Evolutionary conservation across 1,140 invertebrate genomes (phyloP), one percentile per base, ranked within the genome.

Genomic region (Homarus americanus): DNA sequence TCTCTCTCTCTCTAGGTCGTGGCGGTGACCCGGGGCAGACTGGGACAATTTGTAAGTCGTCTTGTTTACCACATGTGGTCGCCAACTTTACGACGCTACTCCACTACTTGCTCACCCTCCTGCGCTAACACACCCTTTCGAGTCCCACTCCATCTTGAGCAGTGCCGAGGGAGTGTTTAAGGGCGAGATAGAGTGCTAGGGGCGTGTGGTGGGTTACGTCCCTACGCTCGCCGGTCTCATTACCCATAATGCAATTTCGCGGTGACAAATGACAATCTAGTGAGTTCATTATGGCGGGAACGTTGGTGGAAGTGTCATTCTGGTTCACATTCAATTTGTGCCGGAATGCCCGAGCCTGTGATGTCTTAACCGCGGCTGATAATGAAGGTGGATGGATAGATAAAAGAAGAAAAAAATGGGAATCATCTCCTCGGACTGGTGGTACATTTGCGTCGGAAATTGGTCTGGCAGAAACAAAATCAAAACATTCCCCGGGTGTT

Each of bases 231-330:
- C 24, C 34, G 15, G 80, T 76, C 88, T 90, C 88, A 90, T 90
- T 90, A 90, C 88, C 88, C 88, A 90, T 90, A 90, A 90, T 90
- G 88, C 88, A 90, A 90, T 90, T 90, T 90, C 88, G 80, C 80
- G 88, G 88, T 83, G 88, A 90, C 88, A 90, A 90, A 90, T 90
- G 88, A 90, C 88, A 90, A 90, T 90, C 88, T 90, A 90, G 69
- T 90, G 88, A 90, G 80, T 90, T 78, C 80, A 78, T 90, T 90
- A 90, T 90, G 88, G 80, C 88, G 66, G 80, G 72, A 76, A 75
- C 88, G 80, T 90, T 84, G 80, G 80, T 53, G 10, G 80, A 90
- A 84, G 88, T 84, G 80, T 84, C 80, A 90, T 90, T 84, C 73
- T 69, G 72, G 80, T 90, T 90, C 88, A 90, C 88, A 90, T 90